phyloP scores from a whole-genome alignment of 2,888 invertebrate genomes.

The Tipula unca region DNA sequence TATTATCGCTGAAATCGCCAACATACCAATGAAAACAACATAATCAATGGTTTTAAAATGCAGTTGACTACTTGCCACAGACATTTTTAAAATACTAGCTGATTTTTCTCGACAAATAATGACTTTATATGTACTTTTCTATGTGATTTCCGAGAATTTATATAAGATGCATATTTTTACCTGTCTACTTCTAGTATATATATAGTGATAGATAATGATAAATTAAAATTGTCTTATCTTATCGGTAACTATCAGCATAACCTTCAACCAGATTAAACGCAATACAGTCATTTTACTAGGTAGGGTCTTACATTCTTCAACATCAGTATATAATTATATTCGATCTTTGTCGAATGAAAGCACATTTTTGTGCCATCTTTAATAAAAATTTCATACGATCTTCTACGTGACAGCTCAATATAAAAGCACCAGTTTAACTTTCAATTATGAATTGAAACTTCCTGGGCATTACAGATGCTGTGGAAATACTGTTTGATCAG shows the following conservation, averaged over 20 bases:
- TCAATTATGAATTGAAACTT: too few species aligned
- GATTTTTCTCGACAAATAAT: not conserved
- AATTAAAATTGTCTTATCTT: not conserved
- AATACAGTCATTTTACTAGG: too few species aligned
- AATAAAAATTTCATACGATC: too few species aligned
- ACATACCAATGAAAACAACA: conserved; percentile 40
- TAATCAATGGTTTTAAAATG: not conserved
- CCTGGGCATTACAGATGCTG: too few species aligned
- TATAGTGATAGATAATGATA: not conserved
- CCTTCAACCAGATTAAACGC: not conserved
- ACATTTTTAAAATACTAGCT: not conserved
- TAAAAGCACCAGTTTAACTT: too few species aligned
- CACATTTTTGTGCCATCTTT: too few species aligned
- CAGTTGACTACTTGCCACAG: not conserved
- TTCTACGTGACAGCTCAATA: too few species aligned
- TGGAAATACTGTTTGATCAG: too few species aligned
- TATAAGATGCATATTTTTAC: not conserved
- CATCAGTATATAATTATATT: too few species aligned
- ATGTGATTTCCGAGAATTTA: not conserved
- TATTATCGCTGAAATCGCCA: conserved; percentile 46
- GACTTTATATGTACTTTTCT: not conserved
- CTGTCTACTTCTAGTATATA: not conserved
- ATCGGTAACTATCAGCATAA: not conserved
- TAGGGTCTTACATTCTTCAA: too few species aligned
- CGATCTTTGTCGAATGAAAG: too few species aligned